A percentile compares a stretch with the other conserved stretches of the same genome.
Conservation (phyloP, 2,113 vertebrate genomes). For the Sminthopsis crassicaudata region DNA sequence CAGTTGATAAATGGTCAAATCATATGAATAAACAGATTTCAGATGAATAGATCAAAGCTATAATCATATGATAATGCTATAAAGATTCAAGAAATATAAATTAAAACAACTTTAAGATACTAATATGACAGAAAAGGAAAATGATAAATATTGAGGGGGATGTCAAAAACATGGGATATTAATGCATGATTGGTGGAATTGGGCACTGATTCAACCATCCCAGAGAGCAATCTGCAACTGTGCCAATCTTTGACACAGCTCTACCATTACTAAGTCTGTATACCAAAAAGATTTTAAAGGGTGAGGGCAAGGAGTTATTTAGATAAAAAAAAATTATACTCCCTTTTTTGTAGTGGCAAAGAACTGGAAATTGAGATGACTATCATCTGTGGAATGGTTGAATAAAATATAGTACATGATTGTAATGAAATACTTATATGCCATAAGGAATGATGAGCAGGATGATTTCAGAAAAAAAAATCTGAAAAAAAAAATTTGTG, state of each 20-base stretch:
- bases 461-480: neutral
- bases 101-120: neutral
- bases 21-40: neutral
- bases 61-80: neutral
- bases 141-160: neutral
- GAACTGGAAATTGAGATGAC: neutral
- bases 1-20: neutral
- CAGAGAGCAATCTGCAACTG: neutral
- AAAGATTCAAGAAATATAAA: neutral
- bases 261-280: neutral
- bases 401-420: neutral
- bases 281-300: neutral
- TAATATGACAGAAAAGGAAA: neutral
- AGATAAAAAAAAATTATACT: neutral
- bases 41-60: neutral
- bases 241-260: neutral
- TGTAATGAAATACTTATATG: neutral
- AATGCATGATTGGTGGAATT: neutral
- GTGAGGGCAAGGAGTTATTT: neutral
- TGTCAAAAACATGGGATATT: neutral
- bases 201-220: neutral
- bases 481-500: neutral
- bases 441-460: neutral
- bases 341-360: neutral
- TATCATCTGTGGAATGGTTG: neutral